A percentile compares a stretch with the other conserved stretches of the same genome.
Conservation (phyloP, 2,797 vertebrate species). For the Phataginus tricuspis region DNA sequence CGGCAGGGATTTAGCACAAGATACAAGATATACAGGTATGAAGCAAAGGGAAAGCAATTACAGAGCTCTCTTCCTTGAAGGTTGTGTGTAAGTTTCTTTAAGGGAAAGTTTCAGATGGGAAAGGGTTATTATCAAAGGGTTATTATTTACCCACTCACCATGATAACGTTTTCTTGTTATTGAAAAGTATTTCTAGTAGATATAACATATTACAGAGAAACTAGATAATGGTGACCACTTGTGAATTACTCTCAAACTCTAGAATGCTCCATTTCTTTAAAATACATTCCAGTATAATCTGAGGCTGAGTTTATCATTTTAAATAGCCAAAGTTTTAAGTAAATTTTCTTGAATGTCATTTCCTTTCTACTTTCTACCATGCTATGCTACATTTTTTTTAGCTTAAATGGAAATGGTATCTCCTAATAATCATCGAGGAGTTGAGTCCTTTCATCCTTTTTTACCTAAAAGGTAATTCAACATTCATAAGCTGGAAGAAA, state of each 20-base stretch:
- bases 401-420: not conserved
- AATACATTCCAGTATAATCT: not conserved
- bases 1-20: constrained; percentile 97
- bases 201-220: not conserved
- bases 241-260: not conserved
- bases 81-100: constrained; percentile 63
- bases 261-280: not conserved
- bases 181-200: not conserved
- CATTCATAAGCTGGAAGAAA: not conserved
- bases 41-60: constrained; percentile 78
- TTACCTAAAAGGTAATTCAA: not conserved
- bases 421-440: not conserved
- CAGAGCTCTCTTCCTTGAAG: constrained; percentile 58
- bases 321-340: not conserved
- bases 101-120: constrained; percentile 71
- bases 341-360: constrained; percentile 9
- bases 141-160: not conserved
- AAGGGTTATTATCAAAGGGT: constrained; percentile 42
- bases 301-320: not conserved
- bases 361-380: not conserved
- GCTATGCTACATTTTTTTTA: not conserved
- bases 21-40: constrained; percentile 99
- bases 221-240: not conserved
- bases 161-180: constrained; percentile 49
- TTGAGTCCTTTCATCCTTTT: not conserved